Conservation (phyloP, 1,140 invertebrate genomes). For the Odontomachus brunneus region DNA sequence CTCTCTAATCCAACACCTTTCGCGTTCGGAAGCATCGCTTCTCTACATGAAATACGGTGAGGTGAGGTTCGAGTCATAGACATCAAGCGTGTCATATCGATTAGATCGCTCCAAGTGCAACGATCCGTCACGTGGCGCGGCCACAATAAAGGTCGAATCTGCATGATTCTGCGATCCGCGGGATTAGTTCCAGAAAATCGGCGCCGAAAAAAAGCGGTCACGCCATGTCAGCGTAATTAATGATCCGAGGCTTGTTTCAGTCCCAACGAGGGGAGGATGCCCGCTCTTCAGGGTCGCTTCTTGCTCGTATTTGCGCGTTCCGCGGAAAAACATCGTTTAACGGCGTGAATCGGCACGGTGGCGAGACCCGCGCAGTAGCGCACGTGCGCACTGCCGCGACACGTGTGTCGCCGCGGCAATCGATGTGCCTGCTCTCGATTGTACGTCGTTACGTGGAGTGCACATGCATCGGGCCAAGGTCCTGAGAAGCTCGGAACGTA, state of each 20-base stretch:
- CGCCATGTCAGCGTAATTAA: constrained; percentile 73
- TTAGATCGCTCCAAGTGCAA: constrained; percentile 23
- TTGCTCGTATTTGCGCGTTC: constrained; percentile 31
- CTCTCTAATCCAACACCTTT: too few species aligned
- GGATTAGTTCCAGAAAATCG: constrained; percentile 70
- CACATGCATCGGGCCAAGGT: too few species aligned
- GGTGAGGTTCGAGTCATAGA: background rate
- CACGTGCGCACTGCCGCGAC: constrained; percentile 32
- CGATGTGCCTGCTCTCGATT: too few species aligned
- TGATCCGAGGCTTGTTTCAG: constrained; percentile 69
- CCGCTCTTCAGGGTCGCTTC: constrained; percentile 43
- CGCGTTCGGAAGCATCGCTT: too few species aligned
- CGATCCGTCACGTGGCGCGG: constrained; percentile 56
- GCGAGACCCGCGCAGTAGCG: constrained; percentile 20
- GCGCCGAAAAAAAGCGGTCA: constrained; percentile 55
- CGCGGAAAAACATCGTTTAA: constrained; percentile 72
- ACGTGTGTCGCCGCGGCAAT: background rate
- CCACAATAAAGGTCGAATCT: constrained; percentile 52
- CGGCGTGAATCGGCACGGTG: constrained; percentile 62
- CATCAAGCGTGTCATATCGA: constrained; percentile 45
- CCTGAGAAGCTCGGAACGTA: too few species aligned
- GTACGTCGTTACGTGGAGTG: too few species aligned
- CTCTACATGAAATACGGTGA: background rate
- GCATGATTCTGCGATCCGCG: constrained; percentile 69
- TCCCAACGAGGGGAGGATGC: constrained; percentile 28